Base-by-base conservation (phyloP, 37 sponge, comb jelly and placozoan genomes). In the Beroe forskalii region DNA sequence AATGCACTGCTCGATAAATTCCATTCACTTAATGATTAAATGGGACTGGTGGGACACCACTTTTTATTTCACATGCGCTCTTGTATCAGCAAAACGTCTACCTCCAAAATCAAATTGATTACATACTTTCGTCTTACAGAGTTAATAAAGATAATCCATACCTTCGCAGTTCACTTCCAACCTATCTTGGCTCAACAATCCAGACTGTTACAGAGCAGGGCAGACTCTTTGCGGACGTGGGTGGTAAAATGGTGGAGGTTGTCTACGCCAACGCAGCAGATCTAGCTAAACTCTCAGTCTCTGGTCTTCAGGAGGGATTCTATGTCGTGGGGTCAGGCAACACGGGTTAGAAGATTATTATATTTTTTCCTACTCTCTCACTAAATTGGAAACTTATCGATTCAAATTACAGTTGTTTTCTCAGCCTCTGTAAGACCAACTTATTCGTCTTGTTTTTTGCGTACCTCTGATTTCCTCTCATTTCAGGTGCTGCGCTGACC, bases 231-330 rank as follows among this genome's bases (percentile, higher is more conserved):
- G 86, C 86, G 44, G 86, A 80, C 27, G 28, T 37, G 3, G 55
- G 86, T 20, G 86, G 86, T 25, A 80, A 80, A 48, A 80, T 80
- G 86, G 86, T 80, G 55, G 86, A 80, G 55, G 86, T 80, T 22
- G 86, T 80, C 48, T 80, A 80, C 31, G 86, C 86, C 27, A 80
- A 80, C 22, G 86, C 86, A 3, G 86, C 86, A 42, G 86, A 80
- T 43, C 86, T 80, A 0, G 86, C 86, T 25, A 80, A 80, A 25
- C 86, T 80, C 27, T 80, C 86, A 38, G n/a, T n/a, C 8, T n/a
- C n/a, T 6, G 86, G 86, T n/a, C 55, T 80, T 3, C 55, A 80
- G 86, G 86, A 80, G 55, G 86, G 86, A 25, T 80, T 80, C 86
- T 80, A 80, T 42, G 86, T 80, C 22, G 86, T 80, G 8, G 86